Percentiles rank a stretch among this genome's conserved stretches.
These are phyloP conservation scores for Lonchura striata DNA, from an alignment of 2,113 vertebrate genomes.

Conservation along the genomic window DNA sequence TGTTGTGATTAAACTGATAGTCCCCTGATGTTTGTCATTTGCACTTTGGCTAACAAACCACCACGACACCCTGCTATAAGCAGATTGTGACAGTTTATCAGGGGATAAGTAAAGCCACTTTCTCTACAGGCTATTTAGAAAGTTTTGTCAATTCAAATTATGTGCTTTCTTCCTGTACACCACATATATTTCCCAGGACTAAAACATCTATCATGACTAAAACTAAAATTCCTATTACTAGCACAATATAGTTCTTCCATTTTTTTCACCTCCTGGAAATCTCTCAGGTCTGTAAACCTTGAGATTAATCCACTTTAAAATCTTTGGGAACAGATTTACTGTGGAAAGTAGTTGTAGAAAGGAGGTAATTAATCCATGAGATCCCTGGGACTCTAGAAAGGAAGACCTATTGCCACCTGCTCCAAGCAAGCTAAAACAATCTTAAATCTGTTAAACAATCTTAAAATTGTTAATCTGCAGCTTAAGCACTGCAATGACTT, in stretches of 20 bases:
- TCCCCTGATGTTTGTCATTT: no score
- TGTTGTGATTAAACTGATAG: no score
- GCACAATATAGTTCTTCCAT: neutral
- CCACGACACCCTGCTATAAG: no score
- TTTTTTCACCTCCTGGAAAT: neutral
- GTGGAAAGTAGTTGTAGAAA: neutral
- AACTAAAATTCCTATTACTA: neutral
- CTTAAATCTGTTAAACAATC: neutral
- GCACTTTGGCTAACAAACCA: no score
- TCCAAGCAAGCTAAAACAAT: neutral
- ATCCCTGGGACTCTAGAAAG: neutral
- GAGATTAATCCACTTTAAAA: neutral
- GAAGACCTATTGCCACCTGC: neutral
- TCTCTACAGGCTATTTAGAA: neutral
- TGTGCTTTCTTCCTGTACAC: neutral
- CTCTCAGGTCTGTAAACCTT: neutral
- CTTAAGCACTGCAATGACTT: neutral
- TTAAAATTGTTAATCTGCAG: neutral
- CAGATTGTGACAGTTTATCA: no score
- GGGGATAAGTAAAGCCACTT: neutral
- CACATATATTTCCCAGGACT: neutral
- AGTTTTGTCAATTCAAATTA: neutral
- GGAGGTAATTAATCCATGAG: neutral
- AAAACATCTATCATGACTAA: neutral
- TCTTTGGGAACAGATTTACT: neutral